These are phyloP conservation scores for Vulpes vulpes DNA, from an alignment of 2,113 vertebrate species.

Conservation along the genomic window DNA sequence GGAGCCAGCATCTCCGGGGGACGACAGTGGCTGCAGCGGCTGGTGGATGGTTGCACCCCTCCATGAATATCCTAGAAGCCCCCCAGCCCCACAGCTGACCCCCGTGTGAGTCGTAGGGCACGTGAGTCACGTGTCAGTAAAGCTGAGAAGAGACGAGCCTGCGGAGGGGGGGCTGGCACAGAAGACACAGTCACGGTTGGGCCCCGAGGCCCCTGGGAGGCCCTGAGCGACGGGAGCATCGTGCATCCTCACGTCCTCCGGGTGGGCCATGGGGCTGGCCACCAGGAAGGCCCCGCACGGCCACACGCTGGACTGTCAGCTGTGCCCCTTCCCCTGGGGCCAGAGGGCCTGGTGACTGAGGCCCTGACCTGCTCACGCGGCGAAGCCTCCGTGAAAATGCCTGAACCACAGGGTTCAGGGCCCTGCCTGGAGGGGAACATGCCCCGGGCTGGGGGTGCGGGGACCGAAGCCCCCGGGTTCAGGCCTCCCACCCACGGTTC, in stretches of 20 bases:
- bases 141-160: neutral
- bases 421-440: neutral
- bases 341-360: neutral
- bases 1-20: neutral
- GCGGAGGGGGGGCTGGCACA: accelerated
- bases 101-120: too few species aligned
- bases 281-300: neutral
- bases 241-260: neutral
- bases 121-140: neutral
- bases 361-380: too few species aligned
- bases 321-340: neutral
- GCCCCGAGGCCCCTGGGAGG: neutral
- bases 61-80: too few species aligned
- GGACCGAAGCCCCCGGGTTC: neutral
- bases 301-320: neutral
- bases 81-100: too few species aligned
- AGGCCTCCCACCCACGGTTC: neutral
- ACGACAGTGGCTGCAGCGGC: accelerated
- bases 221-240: neutral
- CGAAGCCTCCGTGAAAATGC: accelerated
- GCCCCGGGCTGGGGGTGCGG: too few species aligned
- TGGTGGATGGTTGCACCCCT: too few species aligned
- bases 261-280: neutral
- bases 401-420: neutral
- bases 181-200: neutral